Evolutionary conservation across 30 jellyfish, hydroid and myxozoan species (phyloP), one percentile per base, ranked within the genome.

Genomic region (Hydra vulgaris): DNA sequence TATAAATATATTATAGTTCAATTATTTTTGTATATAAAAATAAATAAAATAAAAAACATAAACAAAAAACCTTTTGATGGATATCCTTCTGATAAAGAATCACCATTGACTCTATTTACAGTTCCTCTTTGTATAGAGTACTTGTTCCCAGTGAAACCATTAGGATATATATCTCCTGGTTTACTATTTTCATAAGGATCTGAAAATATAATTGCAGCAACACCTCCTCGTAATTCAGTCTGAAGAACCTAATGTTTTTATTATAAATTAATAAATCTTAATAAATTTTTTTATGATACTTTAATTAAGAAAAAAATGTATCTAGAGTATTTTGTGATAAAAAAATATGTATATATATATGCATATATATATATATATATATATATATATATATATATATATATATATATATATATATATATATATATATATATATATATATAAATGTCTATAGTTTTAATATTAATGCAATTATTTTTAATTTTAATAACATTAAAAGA

Each of bases 71-170:
- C 99, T 88, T 88, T 94, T 23, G 96, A 88, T 8, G 99, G 99
- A 79, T 94, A 94, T 54, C 90, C 99, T 17, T 83, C 54, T n/a
- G 99, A 86, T 25, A 94, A 81, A 26, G 96, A 95, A 76, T 94
- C 99, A 4, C 99, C 99, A 27, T 85, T 92, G 52, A 90, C 40
- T 18, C 95, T 86, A 26, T 88, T 88, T 20, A 94, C 84, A 0
- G 99, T 94, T 21, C 99, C 99, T 16, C 99, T 84, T 74, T 94
- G 96, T 24, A 88, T 83, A 7, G 90, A 94, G 3, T 89, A 72
- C 61, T 80, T 89, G 0, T 94, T 92, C 73, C 88, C 81, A 52
- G 56, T 90, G 96, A 96, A 94, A 12, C 95, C 94, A 21, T 94
- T 66, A 23, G 99, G 99, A 70, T 94, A 94, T 15, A 78, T 76